These are phyloP conservation scores for Eulemur rufifrons DNA, from an alignment of 2,113 vertebrate genomes.

Conservation along the genomic window DNA sequence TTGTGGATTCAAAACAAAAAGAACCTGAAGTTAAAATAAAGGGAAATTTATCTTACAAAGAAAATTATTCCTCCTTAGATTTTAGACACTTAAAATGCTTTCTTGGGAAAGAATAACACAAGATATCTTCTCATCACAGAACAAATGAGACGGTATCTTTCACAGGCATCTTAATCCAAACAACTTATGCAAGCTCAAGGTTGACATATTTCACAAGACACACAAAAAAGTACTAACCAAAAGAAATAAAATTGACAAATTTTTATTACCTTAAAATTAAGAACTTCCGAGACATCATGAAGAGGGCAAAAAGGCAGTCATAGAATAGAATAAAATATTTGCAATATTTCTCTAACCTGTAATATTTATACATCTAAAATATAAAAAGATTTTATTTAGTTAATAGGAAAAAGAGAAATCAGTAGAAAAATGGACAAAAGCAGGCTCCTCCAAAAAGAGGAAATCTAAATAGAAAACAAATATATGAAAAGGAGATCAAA, in stretches of 20 bases:
- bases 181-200: not conserved
- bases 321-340: not conserved
- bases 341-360: not conserved
- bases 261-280: constrained; percentile 20
- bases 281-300: not conserved
- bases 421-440: not conserved
- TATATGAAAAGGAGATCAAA: not conserved
- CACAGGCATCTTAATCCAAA: not conserved
- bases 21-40: constrained; percentile 2
- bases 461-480: not conserved
- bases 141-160: not conserved
- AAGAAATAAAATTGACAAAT: not conserved
- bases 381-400: not conserved
- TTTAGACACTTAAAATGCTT: not conserved
- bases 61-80: not conserved
- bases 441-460: not conserved
- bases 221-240: not conserved
- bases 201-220: not conserved
- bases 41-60: not conserved
- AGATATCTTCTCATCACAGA: not conserved
- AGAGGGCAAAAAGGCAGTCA: not conserved
- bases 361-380: not conserved
- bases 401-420: not conserved
- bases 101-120: not conserved
- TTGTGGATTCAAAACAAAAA: constrained; percentile 9